Evolutionary conservation across 2,113 vertebrate genomes (phyloP).

Genomic region (Ptyas mucosa): DNA sequence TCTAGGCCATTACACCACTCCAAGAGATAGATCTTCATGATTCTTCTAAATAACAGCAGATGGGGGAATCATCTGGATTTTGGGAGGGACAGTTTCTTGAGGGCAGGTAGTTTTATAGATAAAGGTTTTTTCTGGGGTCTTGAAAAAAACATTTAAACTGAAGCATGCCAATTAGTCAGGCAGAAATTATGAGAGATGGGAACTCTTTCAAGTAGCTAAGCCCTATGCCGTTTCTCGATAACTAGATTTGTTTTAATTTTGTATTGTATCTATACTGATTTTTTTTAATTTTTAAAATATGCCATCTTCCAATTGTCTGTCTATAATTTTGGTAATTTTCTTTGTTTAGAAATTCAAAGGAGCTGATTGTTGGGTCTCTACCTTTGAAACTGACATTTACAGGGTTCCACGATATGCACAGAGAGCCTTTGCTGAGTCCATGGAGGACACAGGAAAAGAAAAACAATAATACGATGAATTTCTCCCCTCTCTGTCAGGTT

Average conservation of each 20-base stretch:
- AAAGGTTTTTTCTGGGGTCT: not conserved
- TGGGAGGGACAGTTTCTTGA: not conserved
- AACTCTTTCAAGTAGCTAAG: not conserved
- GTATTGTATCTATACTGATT: not conserved
- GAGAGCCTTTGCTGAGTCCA: not conserved
- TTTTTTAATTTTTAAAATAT: not conserved
- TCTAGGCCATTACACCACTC: too few species aligned
- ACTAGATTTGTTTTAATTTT: not conserved
- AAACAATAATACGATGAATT: not conserved
- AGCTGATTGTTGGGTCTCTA: slow-evolving; percentile 15
- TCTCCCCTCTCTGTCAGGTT: too few species aligned
- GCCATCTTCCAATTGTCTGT: not conserved
- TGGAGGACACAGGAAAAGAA: not conserved
- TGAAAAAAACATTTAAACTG: not conserved
- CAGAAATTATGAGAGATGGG: not conserved
- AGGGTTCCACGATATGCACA: not conserved
- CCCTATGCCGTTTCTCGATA: not conserved
- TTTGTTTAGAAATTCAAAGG: not conserved
- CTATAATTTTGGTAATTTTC: not conserved
- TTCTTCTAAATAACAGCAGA: not conserved
- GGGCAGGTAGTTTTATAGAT: not conserved
- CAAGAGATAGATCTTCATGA: not conserved
- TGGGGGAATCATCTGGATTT: not conserved
- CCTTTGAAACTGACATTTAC: not conserved
- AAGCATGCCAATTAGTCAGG: not conserved